Evolutionary conservation across 2,888 invertebrate species (phyloP).

Genomic region (Stegophylla sp.): DNA sequence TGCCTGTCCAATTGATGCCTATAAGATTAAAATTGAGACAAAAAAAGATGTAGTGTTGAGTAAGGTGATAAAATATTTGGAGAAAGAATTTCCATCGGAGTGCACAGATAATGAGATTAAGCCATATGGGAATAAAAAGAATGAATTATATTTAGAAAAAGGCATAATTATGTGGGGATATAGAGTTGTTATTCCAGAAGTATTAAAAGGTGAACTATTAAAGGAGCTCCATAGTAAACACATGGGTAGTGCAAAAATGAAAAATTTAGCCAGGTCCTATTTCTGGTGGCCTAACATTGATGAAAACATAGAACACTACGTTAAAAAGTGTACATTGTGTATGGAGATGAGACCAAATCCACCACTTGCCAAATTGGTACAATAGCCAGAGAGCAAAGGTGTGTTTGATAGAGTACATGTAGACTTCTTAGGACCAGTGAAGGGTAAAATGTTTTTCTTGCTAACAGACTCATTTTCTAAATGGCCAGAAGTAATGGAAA

Average conservation of each 20-base stretch:
- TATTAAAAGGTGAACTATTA: neutral
- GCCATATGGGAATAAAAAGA: neutral
- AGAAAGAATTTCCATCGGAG: no score
- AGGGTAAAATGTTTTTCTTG: constrained; percentile 29
- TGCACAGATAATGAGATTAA: neutral
- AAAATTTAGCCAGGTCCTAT: neutral
- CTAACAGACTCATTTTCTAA: constrained; percentile 33
- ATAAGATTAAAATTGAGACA: no score
- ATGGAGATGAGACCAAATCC: neutral
- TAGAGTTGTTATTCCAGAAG: neutral
- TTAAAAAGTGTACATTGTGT: neutral
- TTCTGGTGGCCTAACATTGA: neutral
- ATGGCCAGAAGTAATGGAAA: constrained; percentile 17
- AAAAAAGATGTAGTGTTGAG: no score
- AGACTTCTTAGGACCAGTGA: neutral
- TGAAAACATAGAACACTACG: neutral
- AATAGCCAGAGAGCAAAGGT: neutral
- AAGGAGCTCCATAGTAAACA: neutral
- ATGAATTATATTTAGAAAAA: neutral
- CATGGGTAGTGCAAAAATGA: neutral
- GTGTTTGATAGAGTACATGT: neutral
- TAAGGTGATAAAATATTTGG: no score
- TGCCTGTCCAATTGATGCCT: no score
- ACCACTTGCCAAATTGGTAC: neutral
- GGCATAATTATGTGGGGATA: constrained; percentile 7